phyloP scores from a whole-genome alignment of 53 echinoderm and acorn worm genomes.

The Echinometra lucunter region DNA sequence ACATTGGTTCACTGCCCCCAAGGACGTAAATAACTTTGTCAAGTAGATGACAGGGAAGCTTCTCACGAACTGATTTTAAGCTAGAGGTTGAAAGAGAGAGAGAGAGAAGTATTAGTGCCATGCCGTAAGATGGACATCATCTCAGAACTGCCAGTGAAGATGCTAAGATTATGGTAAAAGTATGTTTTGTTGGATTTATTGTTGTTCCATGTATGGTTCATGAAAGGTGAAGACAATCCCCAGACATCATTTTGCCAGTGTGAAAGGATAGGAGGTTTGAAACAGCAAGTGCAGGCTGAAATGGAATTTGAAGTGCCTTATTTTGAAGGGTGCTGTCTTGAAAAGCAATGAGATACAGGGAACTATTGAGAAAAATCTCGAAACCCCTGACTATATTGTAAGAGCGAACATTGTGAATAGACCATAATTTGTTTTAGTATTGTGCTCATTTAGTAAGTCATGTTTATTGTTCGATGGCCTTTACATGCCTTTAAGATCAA shows the following conservation, averaged over 20 bases:
- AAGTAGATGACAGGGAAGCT: slow-evolving; percentile 55
- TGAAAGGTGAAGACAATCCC: not conserved
- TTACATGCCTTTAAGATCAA: not conserved
- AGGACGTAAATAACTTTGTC: slow-evolving; percentile 76
- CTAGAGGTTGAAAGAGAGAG: not conserved
- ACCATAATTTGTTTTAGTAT: not conserved
- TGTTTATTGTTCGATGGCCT: not conserved
- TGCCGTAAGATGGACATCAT: not conserved
- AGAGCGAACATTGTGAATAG: not conserved
- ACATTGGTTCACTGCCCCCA: slow-evolving; percentile 82
- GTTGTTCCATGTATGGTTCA: not conserved
- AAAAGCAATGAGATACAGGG: not conserved
- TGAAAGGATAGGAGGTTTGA: not conserved
- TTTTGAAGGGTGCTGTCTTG: not conserved
- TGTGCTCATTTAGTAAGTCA: not conserved
- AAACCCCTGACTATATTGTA: not conserved
- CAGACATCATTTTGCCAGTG: not conserved
- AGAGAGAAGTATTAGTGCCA: not conserved
- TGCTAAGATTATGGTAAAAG: not conserved
- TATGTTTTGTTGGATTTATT: not conserved
- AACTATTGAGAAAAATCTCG: not conserved
- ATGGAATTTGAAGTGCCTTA: not conserved
- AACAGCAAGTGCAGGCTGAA: not conserved
- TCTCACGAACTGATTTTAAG: not conserved
- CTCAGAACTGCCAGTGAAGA: not conserved